These are phyloP conservation scores for Lasiurus borealis DNA, from an alignment of 2,113 vertebrate species.

Conservation along the genomic window DNA sequence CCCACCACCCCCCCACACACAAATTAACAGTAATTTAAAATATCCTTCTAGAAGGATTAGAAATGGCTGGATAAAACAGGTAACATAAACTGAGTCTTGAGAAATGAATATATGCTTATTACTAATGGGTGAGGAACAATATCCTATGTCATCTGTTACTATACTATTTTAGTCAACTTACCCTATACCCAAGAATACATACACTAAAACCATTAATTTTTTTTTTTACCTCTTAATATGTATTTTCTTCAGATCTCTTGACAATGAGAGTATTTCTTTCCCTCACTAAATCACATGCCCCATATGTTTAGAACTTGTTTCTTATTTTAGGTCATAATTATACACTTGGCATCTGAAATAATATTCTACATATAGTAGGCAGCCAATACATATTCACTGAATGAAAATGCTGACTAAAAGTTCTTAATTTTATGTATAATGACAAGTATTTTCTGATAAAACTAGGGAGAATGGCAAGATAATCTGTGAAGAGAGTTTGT, in stretches of 20 bases:
- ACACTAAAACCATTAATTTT: background rate
- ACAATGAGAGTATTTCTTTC: background rate
- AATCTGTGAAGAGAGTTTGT: background rate
- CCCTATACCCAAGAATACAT: background rate
- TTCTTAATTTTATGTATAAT: background rate
- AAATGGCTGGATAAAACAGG: background rate
- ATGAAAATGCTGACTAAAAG: background rate
- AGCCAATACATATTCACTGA: background rate
- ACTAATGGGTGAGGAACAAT: background rate
- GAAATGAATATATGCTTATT: background rate
- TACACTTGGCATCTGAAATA: background rate
- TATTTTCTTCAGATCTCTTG: background rate
- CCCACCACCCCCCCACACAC: fast-evolving
- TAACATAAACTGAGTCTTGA: background rate
- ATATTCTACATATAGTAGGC: background rate
- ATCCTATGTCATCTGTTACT: background rate
- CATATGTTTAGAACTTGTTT: background rate
- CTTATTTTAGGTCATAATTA: background rate
- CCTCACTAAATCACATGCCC: background rate
- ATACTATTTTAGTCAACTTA: background rate
- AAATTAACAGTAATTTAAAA: background rate
- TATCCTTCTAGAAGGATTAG: background rate
- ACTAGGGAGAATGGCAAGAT: background rate
- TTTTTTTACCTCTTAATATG: background rate
- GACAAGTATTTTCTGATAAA: background rate